Base-by-base conservation (phyloP, 2,888 invertebrate species). In the Tortrix viridana region DNA sequence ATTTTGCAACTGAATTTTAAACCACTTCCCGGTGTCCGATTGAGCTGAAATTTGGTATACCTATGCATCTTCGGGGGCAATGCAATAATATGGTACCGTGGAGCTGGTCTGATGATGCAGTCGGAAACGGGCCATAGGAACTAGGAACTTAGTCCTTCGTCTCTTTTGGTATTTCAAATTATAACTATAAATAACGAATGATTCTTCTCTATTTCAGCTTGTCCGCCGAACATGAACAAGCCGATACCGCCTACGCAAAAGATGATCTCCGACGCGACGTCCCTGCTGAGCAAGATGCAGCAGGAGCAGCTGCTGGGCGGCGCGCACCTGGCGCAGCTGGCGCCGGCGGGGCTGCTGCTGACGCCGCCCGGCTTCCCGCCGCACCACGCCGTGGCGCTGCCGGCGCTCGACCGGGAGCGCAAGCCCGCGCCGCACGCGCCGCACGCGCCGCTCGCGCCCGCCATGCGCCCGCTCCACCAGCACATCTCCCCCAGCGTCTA, bases 401-500 rank as follows among this genome's bases (percentile, higher is more conserved):
- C 95, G 12, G 94, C 94, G 44, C 95, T 93, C 73, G 89, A 92
- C 79, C 91, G 93, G 67, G 94, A 94, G 71, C 87, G 93, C 65
- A 93, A 93, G 67, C 93, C 93, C 14, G 92, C 93, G 69, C 93
- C 93, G 71, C 94, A 95, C 53, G 84, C 76, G 47, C 95, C 91
- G 18, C 95, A 94, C 77, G 44, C 44, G 22, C 95, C 94, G 77
- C 94, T 93, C 49, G 93, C 93, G 0, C 94, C 94, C 18, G 93
- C 94, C 1, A 93, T 97, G 92, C 93, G 97, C 38, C 94, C 93
- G 66, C 93, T 97, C 71, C 96, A 96, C 78, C 96, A 96, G 69
- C 96, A 97, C 78, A 96, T 97, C 89, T 97, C 97, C 43, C 97
- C 98, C n/a, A 98, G 98, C 74, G 98, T 98, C 16, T 98, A 98